Percentiles rank a stretch among this genome's conserved stretches.
Conservation (phyloP, 2,797 vertebrate species). For the Limnodromus scolopaceus region DNA sequence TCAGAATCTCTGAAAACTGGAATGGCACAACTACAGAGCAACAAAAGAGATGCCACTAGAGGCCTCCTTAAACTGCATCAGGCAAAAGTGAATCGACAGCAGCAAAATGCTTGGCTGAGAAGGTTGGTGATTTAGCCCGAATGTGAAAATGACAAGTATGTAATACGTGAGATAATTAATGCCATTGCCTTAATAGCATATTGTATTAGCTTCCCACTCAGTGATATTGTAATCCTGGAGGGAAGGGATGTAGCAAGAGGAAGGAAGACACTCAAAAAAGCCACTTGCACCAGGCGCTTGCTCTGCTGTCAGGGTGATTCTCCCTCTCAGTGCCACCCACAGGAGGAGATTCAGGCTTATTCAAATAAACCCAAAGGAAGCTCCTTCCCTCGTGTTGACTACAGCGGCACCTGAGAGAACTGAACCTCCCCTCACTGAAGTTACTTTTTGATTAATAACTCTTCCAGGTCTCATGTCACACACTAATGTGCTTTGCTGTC, state of each 20-base stretch:
- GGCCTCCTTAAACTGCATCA: neutral
- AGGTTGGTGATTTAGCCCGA: neutral
- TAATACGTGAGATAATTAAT: neutral
- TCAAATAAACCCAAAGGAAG: neutral
- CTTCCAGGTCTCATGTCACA: neutral
- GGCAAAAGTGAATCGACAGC: neutral
- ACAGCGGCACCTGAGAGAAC: neutral
- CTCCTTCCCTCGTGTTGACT: neutral
- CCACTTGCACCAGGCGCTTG: neutral
- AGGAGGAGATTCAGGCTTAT: neutral
- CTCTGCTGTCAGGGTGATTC: neutral
- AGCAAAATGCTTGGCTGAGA: neutral
- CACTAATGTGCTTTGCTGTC: neutral
- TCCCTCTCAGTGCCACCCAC: neutral
- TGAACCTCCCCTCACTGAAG: neutral
- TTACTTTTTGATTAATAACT: neutral
- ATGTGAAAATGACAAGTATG: neutral
- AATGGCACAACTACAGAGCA: constrained; percentile 29
- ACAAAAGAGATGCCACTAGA: neutral
- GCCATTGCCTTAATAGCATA: neutral
- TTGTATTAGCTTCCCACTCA: neutral
- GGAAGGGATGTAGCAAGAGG: neutral
- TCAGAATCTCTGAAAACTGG: constrained; percentile 1
- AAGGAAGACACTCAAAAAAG: neutral
- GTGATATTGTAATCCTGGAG: neutral